A percentile compares a stretch with the other conserved stretches of the same genome.
These are phyloP conservation scores for Alloscopus bannaensis DNA, from an alignment of 2,888 invertebrate genomes.

Conservation along the genomic window DNA sequence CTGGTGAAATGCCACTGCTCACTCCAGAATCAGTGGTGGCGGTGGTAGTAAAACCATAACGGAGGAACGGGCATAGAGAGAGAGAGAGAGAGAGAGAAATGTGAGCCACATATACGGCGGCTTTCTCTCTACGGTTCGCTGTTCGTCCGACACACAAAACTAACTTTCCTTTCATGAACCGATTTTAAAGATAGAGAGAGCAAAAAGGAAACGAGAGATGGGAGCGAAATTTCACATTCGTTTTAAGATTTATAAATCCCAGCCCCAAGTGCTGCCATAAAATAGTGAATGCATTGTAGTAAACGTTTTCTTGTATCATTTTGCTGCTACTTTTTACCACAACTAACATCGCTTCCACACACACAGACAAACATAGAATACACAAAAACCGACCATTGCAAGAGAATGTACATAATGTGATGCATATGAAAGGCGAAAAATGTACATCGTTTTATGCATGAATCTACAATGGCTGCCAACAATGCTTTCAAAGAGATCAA, in stretches of 20 bases:
- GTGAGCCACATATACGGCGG: constrained; percentile 7
- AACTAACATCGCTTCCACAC: constrained; percentile 16
- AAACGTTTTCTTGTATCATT: constrained; percentile 53
- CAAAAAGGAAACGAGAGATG: constrained; percentile 42
- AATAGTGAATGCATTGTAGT: constrained; percentile 61
- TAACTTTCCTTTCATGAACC: constrained; percentile 47
- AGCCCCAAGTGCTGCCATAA: constrained; percentile 63
- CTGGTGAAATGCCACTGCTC: constrained; percentile 46
- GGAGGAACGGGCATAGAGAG: not conserved
- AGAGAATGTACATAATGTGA: not conserved
- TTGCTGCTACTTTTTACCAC: constrained; percentile 25
- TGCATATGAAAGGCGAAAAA: constrained; percentile 12
- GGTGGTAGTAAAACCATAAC: constrained; percentile 33
- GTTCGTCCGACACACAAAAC: constrained; percentile 20
- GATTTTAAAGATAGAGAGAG: constrained; percentile 48
- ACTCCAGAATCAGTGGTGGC: constrained; percentile 11
- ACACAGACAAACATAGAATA: constrained; percentile 11
- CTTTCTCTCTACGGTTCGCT: constrained; percentile 4
- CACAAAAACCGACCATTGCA: not conserved
- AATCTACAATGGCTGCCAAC: constrained; percentile 61
- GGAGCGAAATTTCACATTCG: constrained; percentile 60
- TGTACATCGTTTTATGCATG: constrained; percentile 26
- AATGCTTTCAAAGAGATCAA: constrained; percentile 62
- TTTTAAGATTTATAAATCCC: constrained; percentile 65
- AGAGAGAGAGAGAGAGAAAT: not conserved